Conservation (phyloP, 2,888 invertebrate species). For the Sphaerophoria rueppellii region DNA sequence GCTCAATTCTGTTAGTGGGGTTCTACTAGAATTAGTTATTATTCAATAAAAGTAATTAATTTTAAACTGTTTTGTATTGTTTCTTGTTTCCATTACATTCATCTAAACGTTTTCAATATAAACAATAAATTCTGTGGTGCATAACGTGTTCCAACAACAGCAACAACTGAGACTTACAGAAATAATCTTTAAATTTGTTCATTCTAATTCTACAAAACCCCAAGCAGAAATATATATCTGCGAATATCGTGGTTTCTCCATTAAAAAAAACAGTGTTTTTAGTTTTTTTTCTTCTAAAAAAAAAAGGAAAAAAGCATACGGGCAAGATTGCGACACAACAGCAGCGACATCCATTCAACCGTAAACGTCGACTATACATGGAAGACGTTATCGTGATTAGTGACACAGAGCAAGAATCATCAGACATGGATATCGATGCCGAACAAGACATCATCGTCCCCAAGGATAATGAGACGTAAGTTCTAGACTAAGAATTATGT, state of each 20-base stretch:
- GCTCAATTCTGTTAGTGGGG: slow-evolving; percentile 63
- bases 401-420: slow-evolving; percentile 76
- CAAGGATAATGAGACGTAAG: slow-evolving; percentile 77
- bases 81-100: too few relatives aligned
- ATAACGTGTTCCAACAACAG: slow-evolving; percentile 5
- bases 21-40: slow-evolving; percentile 40
- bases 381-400: slow-evolving; percentile 77
- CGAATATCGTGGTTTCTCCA: slow-evolving; percentile 48
- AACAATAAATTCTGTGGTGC: not conserved
- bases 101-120: not conserved
- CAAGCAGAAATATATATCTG: not conserved
- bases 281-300: not conserved
- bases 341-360: slow-evolving; percentile 34
- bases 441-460: slow-evolving; percentile 76
- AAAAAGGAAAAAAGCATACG: not conserved
- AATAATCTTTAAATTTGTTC: not conserved
- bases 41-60: slow-evolving; percentile 15
- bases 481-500: slow-evolving; percentile 31
- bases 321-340: slow-evolving; percentile 57
- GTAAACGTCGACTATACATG: slow-evolving; percentile 74
- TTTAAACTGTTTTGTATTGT: not conserved
- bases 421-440: slow-evolving; percentile 76
- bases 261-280: not conserved
- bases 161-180: not conserved
- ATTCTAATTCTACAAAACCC: not conserved